Evolutionary conservation across 1,140 invertebrate species (phyloP).

Genomic region (Heliconius melpomene): DNA sequence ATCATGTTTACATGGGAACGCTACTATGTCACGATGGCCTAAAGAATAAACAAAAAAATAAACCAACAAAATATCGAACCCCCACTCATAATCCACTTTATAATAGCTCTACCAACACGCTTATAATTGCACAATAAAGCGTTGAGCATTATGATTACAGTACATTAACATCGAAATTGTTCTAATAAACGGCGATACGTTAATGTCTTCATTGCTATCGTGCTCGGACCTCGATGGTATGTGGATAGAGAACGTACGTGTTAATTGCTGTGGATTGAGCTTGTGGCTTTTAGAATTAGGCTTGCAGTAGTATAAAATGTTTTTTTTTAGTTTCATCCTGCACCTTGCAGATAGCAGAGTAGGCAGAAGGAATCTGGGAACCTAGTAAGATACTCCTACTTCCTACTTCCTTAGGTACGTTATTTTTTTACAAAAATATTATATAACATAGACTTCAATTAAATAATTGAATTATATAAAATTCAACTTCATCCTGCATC

Average conservation of each 20-base stretch:
- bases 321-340: neutral
- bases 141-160: conserved; percentile 36
- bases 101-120: neutral
- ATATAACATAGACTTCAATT: too few species aligned
- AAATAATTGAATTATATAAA: too few species aligned
- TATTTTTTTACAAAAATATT: too few species aligned
- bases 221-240: conserved; percentile 45
- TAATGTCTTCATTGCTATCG: conserved; percentile 40
- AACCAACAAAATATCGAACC: neutral
- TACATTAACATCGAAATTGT: conserved; percentile 37
- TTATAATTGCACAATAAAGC: conserved; percentile 32
- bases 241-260: conserved; percentile 48
- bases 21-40: too few species aligned
- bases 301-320: neutral
- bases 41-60: neutral
- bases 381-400: neutral
- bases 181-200: conserved; percentile 35
- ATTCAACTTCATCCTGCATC: too few species aligned
- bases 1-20: too few species aligned
- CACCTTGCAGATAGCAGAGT: neutral
- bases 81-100: neutral
- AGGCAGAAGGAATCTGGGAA: neutral
- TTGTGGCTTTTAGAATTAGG: neutral
- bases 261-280: conserved; percentile 25
- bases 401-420: too few species aligned